A percentile compares a stretch with the other conserved stretches of the same genome.
phyloP scores from a whole-genome alignment of 2,113 vertebrate genomes.

The Catharus fuscescens region DNA sequence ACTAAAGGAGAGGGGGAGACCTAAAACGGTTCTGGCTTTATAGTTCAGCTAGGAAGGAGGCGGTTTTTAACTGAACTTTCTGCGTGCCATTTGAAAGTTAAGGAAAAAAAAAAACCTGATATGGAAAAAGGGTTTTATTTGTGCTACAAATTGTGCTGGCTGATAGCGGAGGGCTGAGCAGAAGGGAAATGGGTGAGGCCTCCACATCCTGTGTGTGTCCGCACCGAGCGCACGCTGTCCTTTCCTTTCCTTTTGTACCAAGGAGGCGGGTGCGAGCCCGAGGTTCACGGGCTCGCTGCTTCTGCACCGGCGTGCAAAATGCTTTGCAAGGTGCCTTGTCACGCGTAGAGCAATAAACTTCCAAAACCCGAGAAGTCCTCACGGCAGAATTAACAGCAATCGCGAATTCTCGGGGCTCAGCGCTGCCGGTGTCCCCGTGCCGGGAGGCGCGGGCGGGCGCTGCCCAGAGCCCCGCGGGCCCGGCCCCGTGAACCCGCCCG shows the following conservation, averaged over 20 bases:
- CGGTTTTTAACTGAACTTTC: conserved; percentile 59
- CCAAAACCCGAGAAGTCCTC: not conserved
- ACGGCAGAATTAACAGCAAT: not conserved
- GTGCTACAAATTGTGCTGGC: not conserved
- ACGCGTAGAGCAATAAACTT: not conserved
- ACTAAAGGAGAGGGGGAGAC: not conserved
- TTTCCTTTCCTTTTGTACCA: not conserved
- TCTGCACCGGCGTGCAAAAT: rapidly evolving
- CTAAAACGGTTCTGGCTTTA: not conserved
- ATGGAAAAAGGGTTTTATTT: not conserved
- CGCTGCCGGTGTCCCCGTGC: not conserved
- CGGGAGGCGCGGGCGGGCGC: not conserved
- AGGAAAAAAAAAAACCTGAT: not conserved
- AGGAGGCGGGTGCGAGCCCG: not conserved
- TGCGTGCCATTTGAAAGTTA: conserved; percentile 37
- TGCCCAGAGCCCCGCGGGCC: not conserved
- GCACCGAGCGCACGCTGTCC: not conserved
- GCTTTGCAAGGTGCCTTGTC: not conserved
- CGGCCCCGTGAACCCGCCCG: conserved; percentile 10
- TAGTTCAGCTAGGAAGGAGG: not conserved
- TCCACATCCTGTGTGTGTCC: conserved; percentile 39
- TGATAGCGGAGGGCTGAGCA: not conserved
- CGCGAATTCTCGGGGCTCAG: not conserved
- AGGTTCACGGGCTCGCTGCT: not conserved
- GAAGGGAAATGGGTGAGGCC: conserved; percentile 67